Conservation (phyloP, 2,797 vertebrate species). For the Oreochromis grahami region DNA sequence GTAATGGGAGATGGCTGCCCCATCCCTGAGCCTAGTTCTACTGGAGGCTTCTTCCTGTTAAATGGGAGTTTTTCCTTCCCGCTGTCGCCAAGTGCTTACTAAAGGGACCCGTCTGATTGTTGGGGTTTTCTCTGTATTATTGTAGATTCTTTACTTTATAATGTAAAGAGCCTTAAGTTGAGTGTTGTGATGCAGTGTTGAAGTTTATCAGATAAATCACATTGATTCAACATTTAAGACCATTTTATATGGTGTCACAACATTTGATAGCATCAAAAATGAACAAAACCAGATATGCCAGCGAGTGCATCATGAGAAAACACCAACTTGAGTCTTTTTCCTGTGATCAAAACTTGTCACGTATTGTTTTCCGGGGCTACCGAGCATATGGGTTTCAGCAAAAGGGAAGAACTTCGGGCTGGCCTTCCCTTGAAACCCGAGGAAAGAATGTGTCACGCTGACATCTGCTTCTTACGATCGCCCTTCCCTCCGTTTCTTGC, state of each 20-base stretch:
- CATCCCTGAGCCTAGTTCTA: not conserved
- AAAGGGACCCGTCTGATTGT: not conserved
- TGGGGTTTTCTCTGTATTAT: not conserved
- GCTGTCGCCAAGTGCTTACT: fast-evolving
- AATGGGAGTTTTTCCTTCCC: not conserved
- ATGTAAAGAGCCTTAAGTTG: not conserved
- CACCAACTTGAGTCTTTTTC: not conserved
- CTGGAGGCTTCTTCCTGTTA: not conserved
- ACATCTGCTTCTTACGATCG: not conserved
- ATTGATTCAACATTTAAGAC: not conserved
- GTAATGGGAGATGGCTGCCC: not conserved
- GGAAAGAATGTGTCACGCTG: not conserved
- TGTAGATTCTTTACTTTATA: not conserved
- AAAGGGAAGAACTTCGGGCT: not conserved
- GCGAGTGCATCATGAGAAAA: not conserved
- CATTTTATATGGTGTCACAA: not conserved
- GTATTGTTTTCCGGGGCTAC: not conserved
- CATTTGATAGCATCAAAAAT: not conserved
- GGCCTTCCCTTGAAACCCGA: not conserved
- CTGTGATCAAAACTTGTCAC: not conserved
- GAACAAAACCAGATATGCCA: not conserved
- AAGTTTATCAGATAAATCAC: not conserved
- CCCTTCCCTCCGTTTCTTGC: not conserved
- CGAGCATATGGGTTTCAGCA: not conserved
- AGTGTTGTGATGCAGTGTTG: not conserved